These are phyloP conservation scores for Aplocera efformata DNA, from an alignment of 2,888 invertebrate species.

Conservation along the genomic window DNA sequence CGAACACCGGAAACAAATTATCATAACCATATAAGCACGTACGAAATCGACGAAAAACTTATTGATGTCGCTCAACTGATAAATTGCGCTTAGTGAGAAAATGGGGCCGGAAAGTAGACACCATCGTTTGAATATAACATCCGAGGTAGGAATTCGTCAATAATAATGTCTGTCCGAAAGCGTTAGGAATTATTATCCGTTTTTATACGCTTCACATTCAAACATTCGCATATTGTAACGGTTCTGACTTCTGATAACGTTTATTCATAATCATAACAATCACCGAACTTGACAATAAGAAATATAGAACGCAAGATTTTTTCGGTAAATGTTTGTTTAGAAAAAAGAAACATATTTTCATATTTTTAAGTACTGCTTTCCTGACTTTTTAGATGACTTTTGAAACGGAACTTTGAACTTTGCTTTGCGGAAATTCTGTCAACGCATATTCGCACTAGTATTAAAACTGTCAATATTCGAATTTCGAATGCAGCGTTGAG, in stretches of 20 bases:
- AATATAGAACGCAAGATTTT: no score
- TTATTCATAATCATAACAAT: conserved; percentile 25
- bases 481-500: conserved; percentile 45
- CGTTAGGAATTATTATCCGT: conserved; percentile 43
- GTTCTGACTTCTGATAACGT: conserved; percentile 45
- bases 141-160: conserved; percentile 21
- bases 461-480: conserved; percentile 32
- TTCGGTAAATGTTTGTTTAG: conserved; percentile 32
- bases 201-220: conserved; percentile 43
- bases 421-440: no score
- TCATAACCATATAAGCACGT: conserved; percentile 77
- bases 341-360: no score
- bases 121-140: conserved; percentile 49
- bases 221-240: conserved; percentile 44
- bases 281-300: no score
- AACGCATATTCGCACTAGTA: conserved; percentile 30
- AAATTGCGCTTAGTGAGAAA: conserved; percentile 73
- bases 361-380: no score
- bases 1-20: conserved; percentile 78
- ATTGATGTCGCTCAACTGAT: conserved; percentile 73
- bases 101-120: conserved; percentile 51
- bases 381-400: no score
- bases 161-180: conserved; percentile 43
- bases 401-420: no score
- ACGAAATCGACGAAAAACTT: conserved; percentile 72